Evolutionary conservation across 2,113 vertebrate species (phyloP).

Genomic region (Aythya baeri): DNA sequence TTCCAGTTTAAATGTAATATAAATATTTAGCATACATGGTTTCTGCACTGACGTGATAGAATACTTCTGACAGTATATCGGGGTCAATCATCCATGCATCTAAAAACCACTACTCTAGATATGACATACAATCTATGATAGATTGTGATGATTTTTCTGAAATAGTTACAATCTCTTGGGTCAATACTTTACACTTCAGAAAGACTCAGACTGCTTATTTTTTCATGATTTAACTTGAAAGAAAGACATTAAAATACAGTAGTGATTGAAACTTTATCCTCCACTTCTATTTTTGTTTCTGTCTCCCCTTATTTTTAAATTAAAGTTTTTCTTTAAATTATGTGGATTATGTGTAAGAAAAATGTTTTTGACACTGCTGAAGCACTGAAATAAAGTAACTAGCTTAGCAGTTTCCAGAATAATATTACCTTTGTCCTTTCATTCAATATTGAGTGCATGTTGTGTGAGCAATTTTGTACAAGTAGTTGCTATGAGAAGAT

Average conservation of each 20-base stretch:
- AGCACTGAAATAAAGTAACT: neutral
- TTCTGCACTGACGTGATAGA: constrained; percentile 7
- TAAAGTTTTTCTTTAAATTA: neutral
- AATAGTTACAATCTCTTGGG: neutral
- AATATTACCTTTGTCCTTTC: neutral
- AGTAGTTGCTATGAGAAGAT: neutral
- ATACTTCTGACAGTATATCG: neutral
- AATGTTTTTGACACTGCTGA: neutral
- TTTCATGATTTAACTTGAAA: neutral
- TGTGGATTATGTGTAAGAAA: neutral
- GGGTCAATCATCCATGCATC: constrained; percentile 9
- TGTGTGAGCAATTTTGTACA: neutral
- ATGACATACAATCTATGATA: neutral
- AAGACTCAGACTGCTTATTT: neutral
- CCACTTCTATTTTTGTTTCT: neutral
- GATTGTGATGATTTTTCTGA: constrained; percentile 2
- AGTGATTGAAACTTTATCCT: neutral
- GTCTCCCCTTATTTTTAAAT: neutral
- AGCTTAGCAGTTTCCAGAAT: constrained; percentile 21
- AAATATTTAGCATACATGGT: neutral
- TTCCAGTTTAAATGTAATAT: neutral
- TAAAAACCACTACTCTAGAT: neutral
- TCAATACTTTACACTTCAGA: constrained; percentile 4
- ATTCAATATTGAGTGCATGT: constrained; percentile 14
- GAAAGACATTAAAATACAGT: neutral